phyloP scores from a whole-genome alignment of 2,113 vertebrate genomes.

The Dissostichus mawsoni region DNA sequence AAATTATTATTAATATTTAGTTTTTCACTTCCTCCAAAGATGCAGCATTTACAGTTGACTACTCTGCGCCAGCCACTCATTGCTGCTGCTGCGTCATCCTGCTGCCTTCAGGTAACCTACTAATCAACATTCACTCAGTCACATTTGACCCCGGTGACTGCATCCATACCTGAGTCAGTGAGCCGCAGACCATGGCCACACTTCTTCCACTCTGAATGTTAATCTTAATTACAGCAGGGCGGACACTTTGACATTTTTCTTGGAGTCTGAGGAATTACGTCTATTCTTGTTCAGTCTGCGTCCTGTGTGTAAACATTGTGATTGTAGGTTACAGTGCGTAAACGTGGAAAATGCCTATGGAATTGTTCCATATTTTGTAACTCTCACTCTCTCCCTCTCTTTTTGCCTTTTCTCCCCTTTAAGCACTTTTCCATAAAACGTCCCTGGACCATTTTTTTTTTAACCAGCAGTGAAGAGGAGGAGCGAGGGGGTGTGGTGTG shows the following conservation, averaged over 20 bases:
- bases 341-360: slow-evolving; percentile 77
- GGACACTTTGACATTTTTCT: slow-evolving; percentile 71
- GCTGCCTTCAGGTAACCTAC: not conserved
- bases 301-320: slow-evolving; percentile 74
- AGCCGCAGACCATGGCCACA: slow-evolving; percentile 50
- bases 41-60: not conserved
- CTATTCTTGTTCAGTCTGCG: slow-evolving; percentile 70
- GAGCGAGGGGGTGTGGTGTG: slow-evolving; percentile 67
- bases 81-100: not conserved
- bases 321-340: slow-evolving; percentile 75
- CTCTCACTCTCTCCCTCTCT: slow-evolving; percentile 50
- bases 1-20: no score
- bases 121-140: not conserved
- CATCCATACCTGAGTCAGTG: slow-evolving; percentile 57
- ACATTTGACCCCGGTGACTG: slow-evolving; percentile 53
- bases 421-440: slow-evolving; percentile 76
- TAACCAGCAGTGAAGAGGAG: slow-evolving; percentile 61
- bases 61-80: not conserved
- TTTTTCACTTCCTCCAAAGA: not conserved
- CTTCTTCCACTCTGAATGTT: slow-evolving; percentile 45
- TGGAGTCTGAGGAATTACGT: slow-evolving; percentile 72
- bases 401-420: slow-evolving; percentile 48
- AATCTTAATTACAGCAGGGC: slow-evolving; percentile 68
- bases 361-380: slow-evolving; percentile 65
- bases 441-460: slow-evolving; percentile 59